These are phyloP conservation scores for Nymphalis polychloros DNA, from an alignment of 2,888 invertebrate species.

Conservation along the genomic window DNA sequence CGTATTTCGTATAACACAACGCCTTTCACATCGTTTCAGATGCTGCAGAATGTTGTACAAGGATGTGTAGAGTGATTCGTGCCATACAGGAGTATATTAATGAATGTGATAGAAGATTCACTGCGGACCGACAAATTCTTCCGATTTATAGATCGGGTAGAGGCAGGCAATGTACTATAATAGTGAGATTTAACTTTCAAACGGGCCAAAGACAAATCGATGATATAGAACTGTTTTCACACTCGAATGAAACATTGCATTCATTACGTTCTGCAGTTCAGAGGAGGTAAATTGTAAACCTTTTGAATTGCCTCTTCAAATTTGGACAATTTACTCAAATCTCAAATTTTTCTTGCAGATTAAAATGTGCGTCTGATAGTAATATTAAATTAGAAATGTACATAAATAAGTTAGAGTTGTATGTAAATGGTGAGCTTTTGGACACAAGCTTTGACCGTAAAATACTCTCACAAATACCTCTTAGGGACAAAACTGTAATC, in stretches of 20 bases:
- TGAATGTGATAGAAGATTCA: conserved; percentile 95
- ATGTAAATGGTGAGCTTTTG: conserved; percentile 92
- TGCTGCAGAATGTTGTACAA: conserved; percentile 69
- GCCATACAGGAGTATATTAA: conserved; percentile 97
- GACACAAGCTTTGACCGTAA: conserved; percentile 94
- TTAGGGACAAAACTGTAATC: conserved; percentile 93
- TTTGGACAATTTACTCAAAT: conserved; percentile 10
- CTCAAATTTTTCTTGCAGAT: conserved; percentile 55
- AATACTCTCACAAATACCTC: conserved; percentile 91
- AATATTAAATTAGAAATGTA: conserved; percentile 95
- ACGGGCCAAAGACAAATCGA: conserved; percentile 93
- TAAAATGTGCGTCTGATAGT: conserved; percentile 72
- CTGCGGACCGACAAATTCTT: conserved; percentile 93
- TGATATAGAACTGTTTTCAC: conserved; percentile 95
- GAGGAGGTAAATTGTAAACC: conserved; percentile 69
- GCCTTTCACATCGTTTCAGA: conserved; percentile 52
- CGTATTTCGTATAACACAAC: too few relatives aligned
- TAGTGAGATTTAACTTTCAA: conserved; percentile 90
- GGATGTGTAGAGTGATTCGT: conserved; percentile 96
- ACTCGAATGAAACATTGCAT: conserved; percentile 96
- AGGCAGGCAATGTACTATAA: conserved; percentile 93
- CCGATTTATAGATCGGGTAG: conserved; percentile 95
- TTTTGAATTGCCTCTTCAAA: not conserved
- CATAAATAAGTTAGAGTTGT: conserved; percentile 95
- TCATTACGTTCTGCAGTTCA: conserved; percentile 90